Evolutionary conservation across 37 sponge, comb jelly and placozoan genomes (phyloP), one percentile per base, ranked within the genome.

Genomic region (Oopsacas minuta): DNA sequence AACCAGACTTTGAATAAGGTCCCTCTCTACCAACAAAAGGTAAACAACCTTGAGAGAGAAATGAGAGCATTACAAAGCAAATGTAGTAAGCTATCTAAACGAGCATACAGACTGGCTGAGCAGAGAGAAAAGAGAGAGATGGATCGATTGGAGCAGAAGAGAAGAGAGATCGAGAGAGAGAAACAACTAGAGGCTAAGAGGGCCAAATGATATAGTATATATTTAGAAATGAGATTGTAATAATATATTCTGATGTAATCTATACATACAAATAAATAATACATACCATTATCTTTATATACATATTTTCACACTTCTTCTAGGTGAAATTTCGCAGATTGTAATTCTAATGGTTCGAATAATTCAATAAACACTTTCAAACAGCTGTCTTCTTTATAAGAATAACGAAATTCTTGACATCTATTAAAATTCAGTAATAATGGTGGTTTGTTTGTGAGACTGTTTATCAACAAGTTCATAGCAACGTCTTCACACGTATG

Each of bases 161-260:
- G 75, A 12, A 10, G 22, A 10, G 75, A 61, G 30, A 20, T 61
- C 32, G 75, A 61, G 75, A 61, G 75, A 12, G 75, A 61, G 30
- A 61, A 12, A n/a, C 75, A 61, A 34, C 75, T 61, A 34, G 75
- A 61, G 75, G 75, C 75, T 7, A 61, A 61, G 30, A 61, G 75
- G 75, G 75, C 28, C 28, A 61, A 25, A 3, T 34, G 32, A 7
- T 34, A 61, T 32, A 25, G 28, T 34, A 61, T 17, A 42, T 42
- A 42, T n/a, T n/a, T n/a, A n/a, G n/a, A n/a, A n/a, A n/a, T n/a
- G n/a, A n/a, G n/a, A n/a, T n/a, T n/a, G n/a, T n/a, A 42, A 42
- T 42, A 42, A 42, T 42, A 42, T 42, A 42, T 17, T 8, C 15
- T 42, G 49, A 42, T 17, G 8, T 42, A 42, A 42, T 42, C 8